Conservation (phyloP, 2,113 vertebrate genomes). For the Ranitomeya variabilis region DNA sequence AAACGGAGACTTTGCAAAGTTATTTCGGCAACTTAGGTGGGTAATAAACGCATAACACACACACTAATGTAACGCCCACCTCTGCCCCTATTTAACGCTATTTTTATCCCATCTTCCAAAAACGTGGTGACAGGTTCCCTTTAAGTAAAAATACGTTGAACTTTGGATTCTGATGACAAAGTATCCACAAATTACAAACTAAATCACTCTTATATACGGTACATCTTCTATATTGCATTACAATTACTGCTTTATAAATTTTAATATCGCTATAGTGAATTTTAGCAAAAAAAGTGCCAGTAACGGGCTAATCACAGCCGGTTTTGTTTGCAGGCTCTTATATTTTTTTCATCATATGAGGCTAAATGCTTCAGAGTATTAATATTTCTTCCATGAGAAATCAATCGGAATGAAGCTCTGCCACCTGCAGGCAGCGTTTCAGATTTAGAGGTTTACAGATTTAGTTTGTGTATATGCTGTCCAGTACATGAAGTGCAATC, state of each 20-base stretch:
- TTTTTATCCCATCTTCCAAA: no score
- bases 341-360: neutral
- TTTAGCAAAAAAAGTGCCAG: neutral
- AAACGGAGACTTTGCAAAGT: no score
- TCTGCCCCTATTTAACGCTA: no score
- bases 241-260: neutral
- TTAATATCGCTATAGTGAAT: neutral
- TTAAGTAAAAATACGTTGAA: neutral
- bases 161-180: neutral
- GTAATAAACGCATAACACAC: no score
- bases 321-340: neutral
- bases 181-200: neutral
- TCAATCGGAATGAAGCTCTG: slow-evolving; percentile 37
- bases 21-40: no score
- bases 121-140: no score
- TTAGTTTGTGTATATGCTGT: neutral
- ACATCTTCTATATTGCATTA: neutral
- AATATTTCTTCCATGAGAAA: neutral
- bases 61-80: no score
- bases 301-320: neutral
- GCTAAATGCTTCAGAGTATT: neutral
- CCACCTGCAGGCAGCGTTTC: slow-evolving; percentile 28
- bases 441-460: neutral
- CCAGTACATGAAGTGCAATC: neutral
- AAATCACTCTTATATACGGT: no score